A percentile compares a stretch with the other conserved stretches of the same genome.
These are phyloP conservation scores for Meteorus sp. DNA, from an alignment of 1,140 invertebrate genomes.

Conservation along the genomic window DNA sequence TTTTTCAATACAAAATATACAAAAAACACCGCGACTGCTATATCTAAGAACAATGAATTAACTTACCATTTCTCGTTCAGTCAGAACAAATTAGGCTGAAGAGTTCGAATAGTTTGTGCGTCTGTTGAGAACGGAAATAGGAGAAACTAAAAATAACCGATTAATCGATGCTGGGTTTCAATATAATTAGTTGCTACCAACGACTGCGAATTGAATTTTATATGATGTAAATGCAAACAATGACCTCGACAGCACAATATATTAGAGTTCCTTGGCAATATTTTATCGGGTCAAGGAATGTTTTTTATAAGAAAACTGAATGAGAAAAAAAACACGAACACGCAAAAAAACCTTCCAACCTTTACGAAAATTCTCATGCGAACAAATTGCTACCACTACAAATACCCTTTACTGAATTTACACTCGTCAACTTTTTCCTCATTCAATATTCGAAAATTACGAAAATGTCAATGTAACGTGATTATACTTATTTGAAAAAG, in stretches of 20 bases:
- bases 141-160: background rate
- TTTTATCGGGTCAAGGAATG: conserved; percentile 53
- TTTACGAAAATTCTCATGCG: conserved; percentile 32
- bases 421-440: conserved; percentile 10
- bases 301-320: conserved; percentile 51
- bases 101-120: conserved; percentile 45
- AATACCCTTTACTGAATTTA: conserved; percentile 19
- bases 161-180: background rate
- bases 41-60: conserved; percentile 24
- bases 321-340: conserved; percentile 19
- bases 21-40: conserved; percentile 20
- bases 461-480: no score
- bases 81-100: conserved; percentile 38
- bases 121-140: conserved; percentile 6
- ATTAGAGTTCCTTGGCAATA: conserved; percentile 55
- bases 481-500: no score
- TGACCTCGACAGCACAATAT: conserved; percentile 45
- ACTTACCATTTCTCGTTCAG: conserved; percentile 10
- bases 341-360: conserved; percentile 23
- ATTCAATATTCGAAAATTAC: conserved; percentile 20
- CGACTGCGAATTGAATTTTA: conserved; percentile 44
- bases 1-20: conserved; percentile 8
- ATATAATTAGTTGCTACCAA: conserved; percentile 41
- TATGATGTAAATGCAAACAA: conserved; percentile 39
- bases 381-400: conserved; percentile 35